phyloP scores from a whole-genome alignment of 2,888 invertebrate genomes.

The Xestia rhomboidea region DNA sequence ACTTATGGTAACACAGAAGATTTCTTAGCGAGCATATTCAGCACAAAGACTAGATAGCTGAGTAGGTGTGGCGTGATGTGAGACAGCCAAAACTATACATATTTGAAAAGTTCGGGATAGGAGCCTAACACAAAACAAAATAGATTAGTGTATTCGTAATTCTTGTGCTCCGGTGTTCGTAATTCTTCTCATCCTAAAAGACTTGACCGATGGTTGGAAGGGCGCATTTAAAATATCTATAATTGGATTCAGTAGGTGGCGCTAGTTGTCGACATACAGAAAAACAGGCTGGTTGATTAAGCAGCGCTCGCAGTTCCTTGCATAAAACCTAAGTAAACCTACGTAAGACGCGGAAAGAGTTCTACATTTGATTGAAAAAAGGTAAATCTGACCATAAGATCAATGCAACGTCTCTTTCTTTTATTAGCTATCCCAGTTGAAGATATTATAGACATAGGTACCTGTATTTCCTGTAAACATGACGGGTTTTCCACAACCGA shows the following conservation, averaged over 20 bases:
- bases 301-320: not conserved
- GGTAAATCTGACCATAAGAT: too few relatives aligned
- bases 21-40: not conserved
- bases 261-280: not conserved
- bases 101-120: not conserved
- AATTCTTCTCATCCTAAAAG: not conserved
- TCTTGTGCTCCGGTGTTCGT: too few relatives aligned
- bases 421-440: not conserved
- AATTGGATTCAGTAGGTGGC: not conserved
- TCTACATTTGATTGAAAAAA: not conserved
- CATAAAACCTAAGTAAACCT: not conserved
- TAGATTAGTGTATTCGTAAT: not conserved
- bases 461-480: constrained; percentile 97
- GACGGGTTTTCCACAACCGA: constrained; percentile 94
- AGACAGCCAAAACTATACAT: not conserved
- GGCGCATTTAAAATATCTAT: not conserved
- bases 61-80: not conserved
- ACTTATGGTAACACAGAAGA: not conserved
- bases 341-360: not conserved
- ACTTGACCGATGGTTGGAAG: not conserved
- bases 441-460: constrained; percentile 70
- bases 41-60: not conserved
- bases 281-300: not conserved
- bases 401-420: not conserved
- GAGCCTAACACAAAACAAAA: not conserved